Evolutionary conservation across 2,113 vertebrate genomes (phyloP), one percentile per base, ranked within the genome.

Genomic region (Bubo blakistoni): DNA sequence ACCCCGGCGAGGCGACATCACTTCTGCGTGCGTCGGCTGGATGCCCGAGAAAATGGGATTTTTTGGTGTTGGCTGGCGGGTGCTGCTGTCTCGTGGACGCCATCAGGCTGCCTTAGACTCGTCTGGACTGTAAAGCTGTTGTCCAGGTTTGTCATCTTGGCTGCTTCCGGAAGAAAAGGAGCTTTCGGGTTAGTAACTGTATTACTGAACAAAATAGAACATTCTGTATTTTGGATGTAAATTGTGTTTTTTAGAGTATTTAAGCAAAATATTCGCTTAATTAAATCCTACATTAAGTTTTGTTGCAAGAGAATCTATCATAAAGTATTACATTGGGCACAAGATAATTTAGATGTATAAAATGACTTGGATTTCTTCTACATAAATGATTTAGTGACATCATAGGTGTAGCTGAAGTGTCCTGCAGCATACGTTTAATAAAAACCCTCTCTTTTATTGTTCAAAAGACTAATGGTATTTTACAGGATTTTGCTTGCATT

Each of bases 131-230:
- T 12, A 3, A 55, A 69, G 93, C 87, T 63, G 81, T 77, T 88
- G 87, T 82, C 74, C 67, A 85, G 62, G 71, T 72, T 88, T 82
- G 85, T 80, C 79, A 38, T 42, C 66, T 69, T 59, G 78, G 58
- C 55, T 59, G 76, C 49, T n/a, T 80, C 38, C 26, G 22, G 90
- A 80, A 93, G 90, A 90, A 90, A 83, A 92, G 71, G 55, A 94
- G 42, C 76, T 88, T 34, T 93, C 21, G 76, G 93, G 90, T 88
- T 92, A 94, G 92, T 96, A 86, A 54, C 21, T 62, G 13, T 42
- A 5, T 85, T 83, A 15, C 5, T 55, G 71, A 51, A 24, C 38
- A 20, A 40, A 63, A 54, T 5, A 13, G 55, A 74, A n/a, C 29
- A 13, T 30, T 36, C 9, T 54, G 21, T 57, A 2, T 73, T 73